Evolutionary conservation across 37 sponge, comb jelly and placozoan genomes (phyloP).

Genomic region (Mnemiopsis leidyi): DNA sequence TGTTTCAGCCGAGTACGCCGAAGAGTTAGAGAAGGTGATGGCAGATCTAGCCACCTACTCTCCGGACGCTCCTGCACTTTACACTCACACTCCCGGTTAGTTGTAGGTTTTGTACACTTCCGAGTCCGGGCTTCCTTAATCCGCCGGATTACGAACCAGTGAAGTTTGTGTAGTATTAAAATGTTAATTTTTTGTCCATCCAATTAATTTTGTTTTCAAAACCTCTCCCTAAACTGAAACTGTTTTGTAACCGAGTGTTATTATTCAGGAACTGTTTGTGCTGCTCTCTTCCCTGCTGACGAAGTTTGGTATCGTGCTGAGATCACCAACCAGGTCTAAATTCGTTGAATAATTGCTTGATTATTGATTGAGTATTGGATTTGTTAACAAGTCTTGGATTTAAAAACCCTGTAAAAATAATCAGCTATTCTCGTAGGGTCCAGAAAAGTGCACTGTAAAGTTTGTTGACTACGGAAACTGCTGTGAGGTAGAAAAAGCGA

Average conservation of each 20-base stretch:
- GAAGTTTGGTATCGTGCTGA: constrained; percentile 78
- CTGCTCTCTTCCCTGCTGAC: constrained; percentile 73
- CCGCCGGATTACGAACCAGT: too few relatives aligned
- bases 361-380: too few relatives aligned
- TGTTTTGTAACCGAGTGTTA: too few relatives aligned
- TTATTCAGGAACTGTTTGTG: constrained; percentile 70
- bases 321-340: constrained; percentile 44
- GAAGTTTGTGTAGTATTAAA: too few relatives aligned
- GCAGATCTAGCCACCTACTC: neutral
- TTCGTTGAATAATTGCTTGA: too few relatives aligned
- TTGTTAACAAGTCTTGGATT: too few relatives aligned
- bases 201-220: too few relatives aligned
- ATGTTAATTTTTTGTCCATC: too few relatives aligned
- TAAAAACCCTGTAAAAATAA: too few relatives aligned
- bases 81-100: constrained; percentile 59
- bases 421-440: neutral
- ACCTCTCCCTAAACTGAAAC: too few relatives aligned
- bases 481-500: constrained; percentile 62
- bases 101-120: too few relatives aligned
- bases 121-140: too few relatives aligned
- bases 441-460: constrained; percentile 60
- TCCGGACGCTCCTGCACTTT: neutral
- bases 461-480: constrained; percentile 85
- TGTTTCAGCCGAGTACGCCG: neutral
- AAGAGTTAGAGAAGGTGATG: neutral